Evolutionary conservation across 2,797 vertebrate genomes (phyloP).

Genomic region (Odontamblyopus rebecca): DNA sequence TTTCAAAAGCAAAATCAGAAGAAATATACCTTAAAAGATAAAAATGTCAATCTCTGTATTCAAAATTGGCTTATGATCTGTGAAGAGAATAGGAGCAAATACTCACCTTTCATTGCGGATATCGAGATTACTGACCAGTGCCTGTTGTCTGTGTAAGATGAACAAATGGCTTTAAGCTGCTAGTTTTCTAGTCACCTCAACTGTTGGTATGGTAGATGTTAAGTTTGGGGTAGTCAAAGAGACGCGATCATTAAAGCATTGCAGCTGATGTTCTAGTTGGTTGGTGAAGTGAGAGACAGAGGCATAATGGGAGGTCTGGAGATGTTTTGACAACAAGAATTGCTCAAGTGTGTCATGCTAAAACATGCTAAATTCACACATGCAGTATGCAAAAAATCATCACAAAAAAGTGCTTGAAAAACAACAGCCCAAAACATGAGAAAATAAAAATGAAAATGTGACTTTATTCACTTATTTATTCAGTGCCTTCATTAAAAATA

Average conservation of each 20-base stretch:
- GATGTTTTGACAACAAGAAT: constrained; percentile 3
- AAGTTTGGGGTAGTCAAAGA: constrained; percentile 52
- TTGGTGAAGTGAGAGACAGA: constrained; percentile 25
- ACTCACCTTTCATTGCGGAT: constrained; percentile 67
- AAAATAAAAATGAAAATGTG: constrained; percentile 75
- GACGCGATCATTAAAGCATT: constrained; percentile 3
- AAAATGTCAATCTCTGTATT: background rate
- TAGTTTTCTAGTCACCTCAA: constrained; percentile 33
- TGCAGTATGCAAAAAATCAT: constrained; percentile 5
- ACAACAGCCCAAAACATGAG: constrained; percentile 43
- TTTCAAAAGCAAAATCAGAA: constrained; percentile 4
- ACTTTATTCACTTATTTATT: constrained; percentile 88
- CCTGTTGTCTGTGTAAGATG: background rate
- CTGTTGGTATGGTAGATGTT: constrained; percentile 53
- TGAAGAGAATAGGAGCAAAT: background rate
- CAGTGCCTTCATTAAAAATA: constrained; percentile 90
- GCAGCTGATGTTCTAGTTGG: constrained; percentile 59
- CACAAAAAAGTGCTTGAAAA: constrained; percentile 19
- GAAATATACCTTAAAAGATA: background rate
- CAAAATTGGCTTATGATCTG: background rate
- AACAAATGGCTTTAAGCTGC: background rate
- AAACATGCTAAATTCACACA: constrained; percentile 6
- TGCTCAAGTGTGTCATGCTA: background rate
- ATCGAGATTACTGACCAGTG: background rate
- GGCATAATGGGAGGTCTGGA: constrained; percentile 15